phyloP scores from a whole-genome alignment of 1,140 invertebrate species.

The Thaumetopoea pityocampa region DNA sequence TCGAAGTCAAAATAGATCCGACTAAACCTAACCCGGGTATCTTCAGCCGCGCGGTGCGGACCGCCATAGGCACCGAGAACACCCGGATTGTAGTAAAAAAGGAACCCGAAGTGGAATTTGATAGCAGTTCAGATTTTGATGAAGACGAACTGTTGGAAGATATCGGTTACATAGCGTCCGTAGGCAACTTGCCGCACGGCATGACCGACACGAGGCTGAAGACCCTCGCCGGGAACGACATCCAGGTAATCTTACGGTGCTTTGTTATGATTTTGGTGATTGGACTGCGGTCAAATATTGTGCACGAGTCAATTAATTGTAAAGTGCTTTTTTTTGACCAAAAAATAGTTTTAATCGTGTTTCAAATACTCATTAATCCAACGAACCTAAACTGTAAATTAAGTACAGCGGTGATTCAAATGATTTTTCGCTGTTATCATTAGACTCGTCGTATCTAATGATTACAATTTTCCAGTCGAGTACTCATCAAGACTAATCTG shows the following conservation, averaged over 20 bases:
- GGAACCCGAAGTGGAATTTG: slow-evolving; percentile 37
- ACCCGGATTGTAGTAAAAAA: slow-evolving; percentile 16
- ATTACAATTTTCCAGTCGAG: no score
- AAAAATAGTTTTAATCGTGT: no score
- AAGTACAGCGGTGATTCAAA: no score
- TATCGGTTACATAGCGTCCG: slow-evolving; percentile 21
- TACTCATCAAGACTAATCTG: no score
- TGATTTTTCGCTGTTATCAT: no score
- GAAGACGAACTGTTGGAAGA: slow-evolving; percentile 20
- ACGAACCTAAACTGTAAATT: no score
- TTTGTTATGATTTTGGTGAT: slow-evolving; percentile 10
- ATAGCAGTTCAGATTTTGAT: slow-evolving; percentile 29
- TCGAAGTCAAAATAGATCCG: slow-evolving; percentile 33
- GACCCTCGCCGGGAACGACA: slow-evolving; percentile 49
- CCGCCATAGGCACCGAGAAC: slow-evolving; percentile 31
- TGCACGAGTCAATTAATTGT: no score
- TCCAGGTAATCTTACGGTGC: slow-evolving; percentile 50
- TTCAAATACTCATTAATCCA: no score
- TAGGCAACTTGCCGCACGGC: slow-evolving; percentile 50
- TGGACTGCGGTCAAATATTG: slow-evolving; percentile 11
- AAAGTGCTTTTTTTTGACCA: no score
- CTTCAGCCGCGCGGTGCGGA: slow-evolving; percentile 51
- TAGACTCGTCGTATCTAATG: no score
- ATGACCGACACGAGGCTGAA: slow-evolving; percentile 56
- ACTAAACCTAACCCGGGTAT: slow-evolving; percentile 41